Conservation (phyloP, 2,888 invertebrate genomes). For the Cheiracanthium punctorium region DNA sequence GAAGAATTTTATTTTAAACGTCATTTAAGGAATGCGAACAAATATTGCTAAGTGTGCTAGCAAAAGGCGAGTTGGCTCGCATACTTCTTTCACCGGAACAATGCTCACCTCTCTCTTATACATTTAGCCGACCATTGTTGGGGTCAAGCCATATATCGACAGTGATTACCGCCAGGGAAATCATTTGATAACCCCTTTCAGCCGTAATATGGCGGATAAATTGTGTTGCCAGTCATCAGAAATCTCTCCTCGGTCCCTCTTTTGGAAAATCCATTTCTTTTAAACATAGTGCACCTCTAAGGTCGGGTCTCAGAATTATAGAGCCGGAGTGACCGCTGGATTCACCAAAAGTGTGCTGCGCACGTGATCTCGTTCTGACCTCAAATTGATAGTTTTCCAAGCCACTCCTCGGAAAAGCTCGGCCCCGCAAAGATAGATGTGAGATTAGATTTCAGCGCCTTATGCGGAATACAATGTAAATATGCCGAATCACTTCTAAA, state of each 20-base stretch:
- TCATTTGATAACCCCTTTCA: neutral
- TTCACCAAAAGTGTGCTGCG: constrained; percentile 13
- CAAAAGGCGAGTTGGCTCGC: no score
- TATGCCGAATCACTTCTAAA: no score
- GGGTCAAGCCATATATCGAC: neutral
- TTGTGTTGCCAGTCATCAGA: neutral
- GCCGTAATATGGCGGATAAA: neutral
- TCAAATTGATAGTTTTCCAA: neutral
- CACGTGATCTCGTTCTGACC: constrained; percentile 11
- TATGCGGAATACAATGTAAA: no score
- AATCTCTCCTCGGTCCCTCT: neutral
- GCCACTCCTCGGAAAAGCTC: neutral
- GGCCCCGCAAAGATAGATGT: no score
- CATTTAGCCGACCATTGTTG: neutral
- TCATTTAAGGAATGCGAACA: no score
- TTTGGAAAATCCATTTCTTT: neutral
- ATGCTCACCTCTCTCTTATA: neutral
- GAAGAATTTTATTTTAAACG: no score
- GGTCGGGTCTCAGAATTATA: constrained; percentile 15
- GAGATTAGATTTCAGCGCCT: no score
- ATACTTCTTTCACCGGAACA: neutral
- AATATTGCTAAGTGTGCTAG: no score
- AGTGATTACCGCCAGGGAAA: neutral
- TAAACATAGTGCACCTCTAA: constrained; percentile 1
- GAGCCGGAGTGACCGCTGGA: neutral